Percentiles rank a stretch among this genome's conserved stretches.
Conservation (phyloP, 2,113 vertebrate genomes). For the Axis porcinus region DNA sequence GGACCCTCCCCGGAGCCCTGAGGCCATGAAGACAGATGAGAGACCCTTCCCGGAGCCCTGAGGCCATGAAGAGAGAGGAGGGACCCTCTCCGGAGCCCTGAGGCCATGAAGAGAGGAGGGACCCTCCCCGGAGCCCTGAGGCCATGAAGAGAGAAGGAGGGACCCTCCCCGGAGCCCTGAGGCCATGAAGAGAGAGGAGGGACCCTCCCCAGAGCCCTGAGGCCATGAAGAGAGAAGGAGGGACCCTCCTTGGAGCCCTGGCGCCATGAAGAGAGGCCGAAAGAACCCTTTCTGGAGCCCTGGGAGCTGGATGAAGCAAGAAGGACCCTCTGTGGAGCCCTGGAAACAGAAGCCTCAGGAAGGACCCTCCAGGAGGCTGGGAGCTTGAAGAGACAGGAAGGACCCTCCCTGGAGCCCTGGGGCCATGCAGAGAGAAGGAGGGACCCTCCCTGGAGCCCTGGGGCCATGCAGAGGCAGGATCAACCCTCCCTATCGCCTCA, state of each 20-base stretch:
- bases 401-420: not conserved
- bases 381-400: not conserved
- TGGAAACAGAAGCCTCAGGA: no score
- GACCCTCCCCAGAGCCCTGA: not conserved
- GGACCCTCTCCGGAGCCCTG: no score
- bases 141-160: no score
- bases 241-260: no score
- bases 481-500: no score
- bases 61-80: rapidly evolving
- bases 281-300: no score
- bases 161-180: no score
- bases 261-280: rapidly evolving
- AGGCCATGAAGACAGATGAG: not conserved
- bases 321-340: no score
- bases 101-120: not conserved
- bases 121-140: not conserved
- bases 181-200: not conserved
- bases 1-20: no score
- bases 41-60: not conserved
- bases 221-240: no score
- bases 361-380: rapidly evolving
- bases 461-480: not conserved
- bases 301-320: no score
- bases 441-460: no score
- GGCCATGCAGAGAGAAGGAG: rapidly evolving